Base-by-base conservation (phyloP, 1,140 invertebrate genomes). In the Temnothorax nylanderi region DNA sequence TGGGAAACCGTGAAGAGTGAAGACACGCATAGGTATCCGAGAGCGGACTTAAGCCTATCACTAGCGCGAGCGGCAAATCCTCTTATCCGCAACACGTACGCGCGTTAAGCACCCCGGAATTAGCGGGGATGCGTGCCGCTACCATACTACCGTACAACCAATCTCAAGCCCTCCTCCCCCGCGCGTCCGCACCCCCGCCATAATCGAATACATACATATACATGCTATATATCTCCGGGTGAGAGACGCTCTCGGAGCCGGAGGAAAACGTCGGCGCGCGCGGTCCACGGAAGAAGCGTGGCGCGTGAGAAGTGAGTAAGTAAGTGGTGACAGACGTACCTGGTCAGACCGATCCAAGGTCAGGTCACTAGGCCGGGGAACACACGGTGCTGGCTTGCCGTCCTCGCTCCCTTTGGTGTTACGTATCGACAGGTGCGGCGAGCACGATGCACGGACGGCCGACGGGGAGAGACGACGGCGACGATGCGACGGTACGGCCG, bases 271-370 rank as follows among this genome's bases (percentile, higher is more conserved):
- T 26, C 26, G 26, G 26, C 1, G 26, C 26, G 26, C 26, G 26
- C 26, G 26, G 26, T 1, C 26, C 26, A 26, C 26, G 26, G 26
- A 26, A 26, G 0, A 26, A 26, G 26, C 26, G 26, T 26, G 26
- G 26, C 26, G 26, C 26, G 26, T n/a, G n/a, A n/a, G n/a, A n/a
- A 26, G 26, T 26, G 26, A 26, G 26, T 10, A 72, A 44, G 10
- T 67, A 65, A 81, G 13, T 1, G 21, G 49, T 65, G 60, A 71
- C 58, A 86, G 60, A 80, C 92, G 88, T 88, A 94, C 93, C 93
- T 93, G 92, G 91, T 94, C 92, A 81, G 89, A 86, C 90, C 86
- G 92, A 93, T 89, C 92, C 93, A 93, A 94, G 93, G 93, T 94
- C 93, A 92, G 93, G 92, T 94, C 90, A 94, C 88, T 93, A 92